These are phyloP conservation scores for Apodemus agrarius DNA, from an alignment of 2,797 vertebrate genomes.

Conservation along the genomic window DNA sequence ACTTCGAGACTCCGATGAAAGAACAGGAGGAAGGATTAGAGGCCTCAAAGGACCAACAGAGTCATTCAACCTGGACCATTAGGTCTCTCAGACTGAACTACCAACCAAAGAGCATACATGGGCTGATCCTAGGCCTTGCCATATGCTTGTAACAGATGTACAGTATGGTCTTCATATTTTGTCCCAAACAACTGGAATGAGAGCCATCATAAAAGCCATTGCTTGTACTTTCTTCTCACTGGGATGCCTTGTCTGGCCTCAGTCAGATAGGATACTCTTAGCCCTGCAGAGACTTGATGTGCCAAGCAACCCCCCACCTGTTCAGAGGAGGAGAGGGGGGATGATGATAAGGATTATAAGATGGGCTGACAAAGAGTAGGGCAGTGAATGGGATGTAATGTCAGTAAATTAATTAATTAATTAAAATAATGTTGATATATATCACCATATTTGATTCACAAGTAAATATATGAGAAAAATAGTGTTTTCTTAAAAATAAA, in stretches of 20 bases:
- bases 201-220: background rate
- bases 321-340: background rate
- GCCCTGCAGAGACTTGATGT: background rate
- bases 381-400: background rate
- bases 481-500: background rate
- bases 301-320: background rate
- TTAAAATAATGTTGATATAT: background rate
- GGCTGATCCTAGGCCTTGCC: too few relatives aligned
- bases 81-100: too few relatives aligned
- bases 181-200: background rate
- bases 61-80: too few relatives aligned
- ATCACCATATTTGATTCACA: background rate
- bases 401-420: background rate
- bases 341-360: background rate
- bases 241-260: background rate
- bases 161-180: too few relatives aligned
- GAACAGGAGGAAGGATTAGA: too few relatives aligned
- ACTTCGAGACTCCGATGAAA: too few relatives aligned
- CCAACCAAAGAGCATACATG: too few relatives aligned
- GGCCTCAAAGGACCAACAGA: too few relatives aligned
- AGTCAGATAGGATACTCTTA: background rate
- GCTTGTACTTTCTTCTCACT: background rate
- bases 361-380: background rate
- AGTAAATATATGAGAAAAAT: slow-evolving; percentile 10
- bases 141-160: too few relatives aligned